Conservation (phyloP, 2,797 vertebrate species). For the Otolemur crassicaudatus region DNA sequence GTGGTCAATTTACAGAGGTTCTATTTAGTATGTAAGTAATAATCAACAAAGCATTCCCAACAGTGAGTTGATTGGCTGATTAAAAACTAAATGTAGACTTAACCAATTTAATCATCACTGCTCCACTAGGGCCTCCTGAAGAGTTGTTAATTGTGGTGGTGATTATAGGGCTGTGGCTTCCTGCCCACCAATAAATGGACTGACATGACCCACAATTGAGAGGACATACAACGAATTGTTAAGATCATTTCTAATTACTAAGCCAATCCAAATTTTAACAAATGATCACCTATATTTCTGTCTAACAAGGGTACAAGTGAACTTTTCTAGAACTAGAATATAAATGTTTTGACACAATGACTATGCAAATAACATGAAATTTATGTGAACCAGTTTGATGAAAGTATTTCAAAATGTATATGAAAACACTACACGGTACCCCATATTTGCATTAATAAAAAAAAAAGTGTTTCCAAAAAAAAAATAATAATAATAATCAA, state of each 20-base stretch:
- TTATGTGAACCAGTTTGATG: too few relatives aligned
- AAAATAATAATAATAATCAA: not conserved
- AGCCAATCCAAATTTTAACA: conserved; percentile 9
- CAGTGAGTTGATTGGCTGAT: not conserved
- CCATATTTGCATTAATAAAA: too few relatives aligned
- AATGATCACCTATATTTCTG: not conserved
- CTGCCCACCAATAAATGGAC: not conserved
- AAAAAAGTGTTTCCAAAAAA: too few relatives aligned
- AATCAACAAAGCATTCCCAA: not conserved
- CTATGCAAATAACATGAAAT: too few relatives aligned
- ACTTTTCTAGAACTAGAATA: too few relatives aligned
- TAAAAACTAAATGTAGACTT: not conserved
- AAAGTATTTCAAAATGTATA: too few relatives aligned
- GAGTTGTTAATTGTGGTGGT: not conserved
- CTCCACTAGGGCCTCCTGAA: not conserved
- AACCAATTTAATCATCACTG: not conserved
- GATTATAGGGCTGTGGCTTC: not conserved
- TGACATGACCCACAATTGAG: not conserved
- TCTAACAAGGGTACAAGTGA: too few relatives aligned
- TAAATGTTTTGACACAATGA: too few relatives aligned
- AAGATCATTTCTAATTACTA: conserved; percentile 10
- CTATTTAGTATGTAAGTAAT: not conserved
- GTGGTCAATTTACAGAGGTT: too few relatives aligned
- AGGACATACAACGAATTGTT: not conserved
- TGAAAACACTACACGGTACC: too few relatives aligned